Base-by-base conservation (phyloP, 1,140 invertebrate genomes). In the Drosophila erecta region DNA sequence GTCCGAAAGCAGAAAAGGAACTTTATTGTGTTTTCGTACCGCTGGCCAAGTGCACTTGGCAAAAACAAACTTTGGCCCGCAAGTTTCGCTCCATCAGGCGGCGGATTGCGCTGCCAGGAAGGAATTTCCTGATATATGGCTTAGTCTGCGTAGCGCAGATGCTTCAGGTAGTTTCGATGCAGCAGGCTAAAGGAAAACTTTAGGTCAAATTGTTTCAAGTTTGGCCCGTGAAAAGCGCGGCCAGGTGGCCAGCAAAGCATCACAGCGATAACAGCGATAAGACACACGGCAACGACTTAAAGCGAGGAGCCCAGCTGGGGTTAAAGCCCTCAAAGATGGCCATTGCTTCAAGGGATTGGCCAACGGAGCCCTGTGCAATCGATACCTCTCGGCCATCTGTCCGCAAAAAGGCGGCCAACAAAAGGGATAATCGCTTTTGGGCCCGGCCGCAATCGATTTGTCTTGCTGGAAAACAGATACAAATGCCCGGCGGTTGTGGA, bases 11-110 rank as follows among this genome's bases (percentile, higher is more conserved):
- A 15, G 24, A n/a, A 30, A 49, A 47, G 8, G 46, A 50, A 50
- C 43, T 70, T 71, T 70, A 70, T 70, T 66, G 64, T 70, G 24
- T 57, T 69, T 57, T 56, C 62, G 41, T 24, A 22, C 22, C 24
- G 33, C 17, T 40, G 46, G 33, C 41, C 62, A 70, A 70, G 66
- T 55, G 62, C 50, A 56, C 41, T 70, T 70, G 66, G 66, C 66
- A 70, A 70, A 70, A 70, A 70, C 62, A 71, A 71, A 71, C 49
- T 71, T 70, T 35, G 5, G 7, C 15, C 8, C 10, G 11, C 17
- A 41, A 67, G 33, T 71, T 70, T 49, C 35, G 64, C 64, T 69
- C n/a, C 30, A 43, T 22, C 41, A 6, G 40, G 30, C 20, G 22
- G 12, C 20, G 20, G 46, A 20, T 2, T 17, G 17, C 1, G 17